Evolutionary conservation across 2,888 invertebrate species (phyloP).

Genomic region (Magallana nippona): DNA sequence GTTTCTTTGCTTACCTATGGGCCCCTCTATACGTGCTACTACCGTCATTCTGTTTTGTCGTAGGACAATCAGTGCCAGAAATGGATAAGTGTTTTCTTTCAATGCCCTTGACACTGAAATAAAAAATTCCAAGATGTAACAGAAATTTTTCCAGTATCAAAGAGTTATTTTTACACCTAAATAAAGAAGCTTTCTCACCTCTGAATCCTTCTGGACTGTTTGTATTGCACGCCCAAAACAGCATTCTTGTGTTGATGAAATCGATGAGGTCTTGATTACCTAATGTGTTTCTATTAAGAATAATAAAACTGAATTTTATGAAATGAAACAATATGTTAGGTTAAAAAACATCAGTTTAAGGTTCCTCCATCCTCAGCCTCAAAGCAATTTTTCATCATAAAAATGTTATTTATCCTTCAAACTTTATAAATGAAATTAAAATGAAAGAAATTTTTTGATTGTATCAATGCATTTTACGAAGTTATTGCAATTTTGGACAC

Average conservation of each 20-base stretch:
- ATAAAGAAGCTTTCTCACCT: slow-evolving; percentile 69
- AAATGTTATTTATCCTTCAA: no score
- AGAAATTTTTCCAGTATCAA: not conserved
- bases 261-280: slow-evolving; percentile 86
- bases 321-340: no score
- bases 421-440: no score
- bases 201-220: slow-evolving; percentile 94
- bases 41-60: slow-evolving; percentile 95
- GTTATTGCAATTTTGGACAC: no score
- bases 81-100: slow-evolving; percentile 90
- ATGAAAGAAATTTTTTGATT: no score
- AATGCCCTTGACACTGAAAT: slow-evolving; percentile 91
- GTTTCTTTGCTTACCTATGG: slow-evolving; percentile 82
- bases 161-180: not conserved
- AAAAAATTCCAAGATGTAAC: slow-evolving; percentile 45
- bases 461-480: no score
- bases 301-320: no score
- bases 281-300: slow-evolving; percentile 71
- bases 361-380: no score
- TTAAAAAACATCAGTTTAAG: no score
- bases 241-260: slow-evolving; percentile 87
- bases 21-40: slow-evolving; percentile 92
- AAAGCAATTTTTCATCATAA: no score
- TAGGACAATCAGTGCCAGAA: slow-evolving; percentile 93
- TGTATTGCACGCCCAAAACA: slow-evolving; percentile 97